Evolutionary conservation across 23 tunicate genomes (phyloP).

Genomic region (Corella eumyota): DNA sequence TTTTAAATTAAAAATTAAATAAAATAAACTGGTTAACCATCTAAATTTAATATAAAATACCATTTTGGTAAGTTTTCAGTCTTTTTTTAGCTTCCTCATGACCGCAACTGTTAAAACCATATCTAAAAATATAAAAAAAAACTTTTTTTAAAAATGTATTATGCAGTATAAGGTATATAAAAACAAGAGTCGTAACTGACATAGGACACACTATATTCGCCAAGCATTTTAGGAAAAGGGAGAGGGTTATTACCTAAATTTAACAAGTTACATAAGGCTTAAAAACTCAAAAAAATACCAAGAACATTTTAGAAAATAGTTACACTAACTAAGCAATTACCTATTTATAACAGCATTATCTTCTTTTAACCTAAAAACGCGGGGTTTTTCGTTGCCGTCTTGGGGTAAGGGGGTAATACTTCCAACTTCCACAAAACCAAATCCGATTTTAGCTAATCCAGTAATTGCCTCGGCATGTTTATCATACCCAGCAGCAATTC

Average conservation of each 20-base stretch:
- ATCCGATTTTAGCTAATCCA: constrained; percentile 66
- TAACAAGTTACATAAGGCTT: too few relatives aligned
- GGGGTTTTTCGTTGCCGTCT: constrained; percentile 61
- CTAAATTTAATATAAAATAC: neutral
- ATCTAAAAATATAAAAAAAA: constrained; percentile 24
- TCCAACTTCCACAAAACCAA: constrained; percentile 91
- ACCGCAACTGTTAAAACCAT: constrained; percentile 96
- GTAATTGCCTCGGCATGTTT: constrained; percentile 88
- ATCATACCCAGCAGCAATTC: constrained; percentile 95
- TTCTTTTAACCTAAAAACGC: constrained; percentile 76
- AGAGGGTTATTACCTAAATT: too few relatives aligned
- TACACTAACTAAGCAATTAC: constrained; percentile 2
- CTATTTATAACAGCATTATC: constrained; percentile 84
- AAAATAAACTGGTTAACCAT: neutral
- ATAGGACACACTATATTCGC: too few relatives aligned
- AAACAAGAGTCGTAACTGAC: too few relatives aligned
- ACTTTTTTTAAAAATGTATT: too few relatives aligned
- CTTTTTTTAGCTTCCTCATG: constrained; percentile 53
- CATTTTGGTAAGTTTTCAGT: constrained; percentile 8
- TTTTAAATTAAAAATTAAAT: neutral
- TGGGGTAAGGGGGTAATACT: constrained; percentile 85
- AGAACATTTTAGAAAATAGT: too few relatives aligned
- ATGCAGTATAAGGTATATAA: too few relatives aligned
- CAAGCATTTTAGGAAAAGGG: too few relatives aligned
- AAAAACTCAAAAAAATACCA: too few relatives aligned